Evolutionary conservation across 2,113 vertebrate genomes (phyloP).

Genomic region (Melanerpes formicivorus): DNA sequence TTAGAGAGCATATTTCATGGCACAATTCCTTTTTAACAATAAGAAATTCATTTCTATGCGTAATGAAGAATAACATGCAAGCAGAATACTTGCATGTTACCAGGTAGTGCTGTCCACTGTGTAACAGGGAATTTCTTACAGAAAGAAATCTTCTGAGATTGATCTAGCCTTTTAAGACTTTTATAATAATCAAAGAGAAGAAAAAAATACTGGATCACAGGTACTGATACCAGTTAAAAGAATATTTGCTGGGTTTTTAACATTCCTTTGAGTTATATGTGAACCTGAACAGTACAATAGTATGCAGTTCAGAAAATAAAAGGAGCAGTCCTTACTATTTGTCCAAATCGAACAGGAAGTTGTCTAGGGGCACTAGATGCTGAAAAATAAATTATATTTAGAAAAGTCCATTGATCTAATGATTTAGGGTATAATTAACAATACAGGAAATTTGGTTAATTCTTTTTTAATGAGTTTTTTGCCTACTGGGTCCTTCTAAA

Average conservation of each 20-base stretch:
- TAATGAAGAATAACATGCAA: background rate
- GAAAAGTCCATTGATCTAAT: constrained; percentile 5
- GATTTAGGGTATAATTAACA: background rate
- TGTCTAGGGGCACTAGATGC: background rate
- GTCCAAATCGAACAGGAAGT: background rate
- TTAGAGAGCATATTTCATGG: background rate
- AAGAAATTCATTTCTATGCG: background rate
- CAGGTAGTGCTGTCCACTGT: background rate
- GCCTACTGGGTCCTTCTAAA: background rate
- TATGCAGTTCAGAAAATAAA: background rate
- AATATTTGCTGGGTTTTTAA: background rate
- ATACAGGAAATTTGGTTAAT: background rate
- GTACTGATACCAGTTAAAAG: background rate
- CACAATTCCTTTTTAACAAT: background rate
- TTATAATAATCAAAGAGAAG: background rate
- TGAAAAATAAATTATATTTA: constrained; percentile 6
- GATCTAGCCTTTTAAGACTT: background rate
- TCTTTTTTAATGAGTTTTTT: constrained; percentile 3
- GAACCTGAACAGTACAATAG: background rate
- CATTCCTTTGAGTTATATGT: background rate
- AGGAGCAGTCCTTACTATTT: background rate
- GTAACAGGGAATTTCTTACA: background rate
- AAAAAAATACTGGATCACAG: background rate
- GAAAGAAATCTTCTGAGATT: background rate
- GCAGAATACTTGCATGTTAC: background rate